phyloP scores from a whole-genome alignment of 2,888 invertebrate species.

The Euzetes globulus region DNA sequence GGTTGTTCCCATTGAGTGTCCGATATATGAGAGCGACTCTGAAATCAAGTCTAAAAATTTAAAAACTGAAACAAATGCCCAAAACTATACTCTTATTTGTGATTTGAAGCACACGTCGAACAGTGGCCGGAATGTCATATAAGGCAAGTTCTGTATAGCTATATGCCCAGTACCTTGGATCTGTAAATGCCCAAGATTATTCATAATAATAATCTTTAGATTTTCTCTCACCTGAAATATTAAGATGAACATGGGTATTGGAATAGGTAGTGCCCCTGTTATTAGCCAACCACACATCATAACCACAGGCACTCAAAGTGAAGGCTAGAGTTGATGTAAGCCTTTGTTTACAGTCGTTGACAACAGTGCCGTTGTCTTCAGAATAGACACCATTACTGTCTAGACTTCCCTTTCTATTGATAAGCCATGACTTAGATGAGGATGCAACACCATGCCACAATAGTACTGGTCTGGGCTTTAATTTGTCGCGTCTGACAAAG shows the following conservation, averaged over 20 bases:
- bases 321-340: constrained; percentile 1
- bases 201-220: neutral
- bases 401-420: neutral
- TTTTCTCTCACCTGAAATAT: too few relatives aligned
- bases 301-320: constrained; percentile 29
- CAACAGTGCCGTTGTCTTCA: neutral
- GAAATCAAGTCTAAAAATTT: too few relatives aligned
- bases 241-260: neutral
- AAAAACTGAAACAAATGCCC: too few relatives aligned
- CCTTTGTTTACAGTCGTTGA: constrained; percentile 1
- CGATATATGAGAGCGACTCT: neutral
- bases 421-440: constrained; percentile 33
- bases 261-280: constrained; percentile 21
- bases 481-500: neutral
- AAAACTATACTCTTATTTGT: constrained; percentile 4
- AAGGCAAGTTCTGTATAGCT: constrained; percentile 22
- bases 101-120: neutral
- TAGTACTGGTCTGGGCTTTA: neutral
- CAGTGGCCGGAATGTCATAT: constrained; percentile 12
- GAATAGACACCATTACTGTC: neutral
- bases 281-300: constrained; percentile 31
- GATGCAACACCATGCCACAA: constrained; percentile 34
- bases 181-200: neutral
- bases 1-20: neutral
- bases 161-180: constrained; percentile 13